A percentile compares a stretch with the other conserved stretches of the same genome.
phyloP scores from a whole-genome alignment of 2,797 vertebrate genomes.

The Meriones psammophilus region DNA sequence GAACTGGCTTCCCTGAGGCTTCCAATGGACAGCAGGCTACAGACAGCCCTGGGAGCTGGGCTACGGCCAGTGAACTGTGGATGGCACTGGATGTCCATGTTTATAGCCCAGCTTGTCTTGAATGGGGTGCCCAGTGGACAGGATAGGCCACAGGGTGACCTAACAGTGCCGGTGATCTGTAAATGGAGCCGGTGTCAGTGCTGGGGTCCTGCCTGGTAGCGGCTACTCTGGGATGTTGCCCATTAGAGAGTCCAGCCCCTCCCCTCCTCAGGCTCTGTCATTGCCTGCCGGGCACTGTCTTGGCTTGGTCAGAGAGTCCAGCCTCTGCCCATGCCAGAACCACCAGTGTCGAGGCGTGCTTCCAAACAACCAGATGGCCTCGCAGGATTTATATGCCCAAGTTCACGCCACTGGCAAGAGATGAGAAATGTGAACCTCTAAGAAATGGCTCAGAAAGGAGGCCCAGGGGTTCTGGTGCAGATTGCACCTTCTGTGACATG shows the following conservation, averaged over 20 bases:
- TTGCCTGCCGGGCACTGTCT: background rate
- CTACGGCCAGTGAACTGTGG: accelerated
- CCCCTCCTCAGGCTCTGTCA: background rate
- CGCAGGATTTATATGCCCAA: background rate
- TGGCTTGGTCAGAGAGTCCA: background rate
- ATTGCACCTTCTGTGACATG: background rate
- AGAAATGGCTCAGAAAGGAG: slow-evolving; percentile 31
- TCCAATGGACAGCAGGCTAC: background rate
- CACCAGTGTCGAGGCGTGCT: background rate
- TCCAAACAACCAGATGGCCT: slow-evolving; percentile 78
- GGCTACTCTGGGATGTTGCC: background rate
- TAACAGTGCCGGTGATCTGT: background rate
- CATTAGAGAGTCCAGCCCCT: background rate
- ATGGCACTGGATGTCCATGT: background rate
- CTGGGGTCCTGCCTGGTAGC: background rate
- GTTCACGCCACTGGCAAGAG: slow-evolving; percentile 46
- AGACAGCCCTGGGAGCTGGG: background rate
- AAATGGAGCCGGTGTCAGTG: background rate
- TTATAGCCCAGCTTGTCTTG: background rate
- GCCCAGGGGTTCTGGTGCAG: background rate
- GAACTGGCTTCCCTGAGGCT: background rate
- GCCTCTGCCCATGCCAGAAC: slow-evolving; percentile 1
- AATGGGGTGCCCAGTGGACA: background rate
- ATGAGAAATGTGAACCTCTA: slow-evolving; percentile 18
- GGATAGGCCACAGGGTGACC: background rate